Evolutionary conservation across 2,113 vertebrate genomes (phyloP).

Genomic region (Phalacrocorax aristotelis): DNA sequence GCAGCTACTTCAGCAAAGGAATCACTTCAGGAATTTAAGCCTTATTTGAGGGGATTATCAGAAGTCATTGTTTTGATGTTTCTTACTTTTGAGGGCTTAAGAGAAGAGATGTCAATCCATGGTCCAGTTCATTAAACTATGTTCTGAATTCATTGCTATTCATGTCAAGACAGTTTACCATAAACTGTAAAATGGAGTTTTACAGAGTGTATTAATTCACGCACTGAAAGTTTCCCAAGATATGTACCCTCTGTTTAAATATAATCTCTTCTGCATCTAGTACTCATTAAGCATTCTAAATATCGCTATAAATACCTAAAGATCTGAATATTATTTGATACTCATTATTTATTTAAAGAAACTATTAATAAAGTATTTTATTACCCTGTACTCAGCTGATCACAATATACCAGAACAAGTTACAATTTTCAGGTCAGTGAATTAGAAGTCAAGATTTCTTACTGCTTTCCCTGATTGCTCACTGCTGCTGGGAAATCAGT

Average conservation of each 20-base stretch:
- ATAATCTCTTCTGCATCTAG: not conserved
- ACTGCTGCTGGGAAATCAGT: not conserved
- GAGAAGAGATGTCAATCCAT: not conserved
- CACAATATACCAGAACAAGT: slow-evolving; percentile 6
- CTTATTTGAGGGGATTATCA: slow-evolving; percentile 46
- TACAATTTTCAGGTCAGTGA: slow-evolving; percentile 37
- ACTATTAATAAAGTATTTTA: not conserved
- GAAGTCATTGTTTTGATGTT: slow-evolving; percentile 43
- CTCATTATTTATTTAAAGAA: not conserved
- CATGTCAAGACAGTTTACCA: not conserved
- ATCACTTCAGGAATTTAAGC: slow-evolving; percentile 38
- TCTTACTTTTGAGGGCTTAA: slow-evolving; percentile 27
- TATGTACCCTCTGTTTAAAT: not conserved
- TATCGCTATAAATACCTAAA: not conserved
- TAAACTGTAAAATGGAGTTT: slow-evolving; percentile 7
- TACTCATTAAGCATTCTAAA: not conserved
- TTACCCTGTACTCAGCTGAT: not conserved
- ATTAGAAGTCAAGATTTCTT: slow-evolving; percentile 49
- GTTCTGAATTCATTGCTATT: not conserved
- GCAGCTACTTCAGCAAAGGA: slow-evolving; percentile 48
- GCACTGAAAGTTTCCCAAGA: slow-evolving; percentile 16
- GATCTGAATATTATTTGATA: not conserved
- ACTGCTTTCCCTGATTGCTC: not conserved
- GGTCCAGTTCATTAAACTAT: not conserved
- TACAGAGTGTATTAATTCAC: not conserved